phyloP scores from a whole-genome alignment of 2,113 vertebrate species.

The Crotophaga sulcirostris region DNA sequence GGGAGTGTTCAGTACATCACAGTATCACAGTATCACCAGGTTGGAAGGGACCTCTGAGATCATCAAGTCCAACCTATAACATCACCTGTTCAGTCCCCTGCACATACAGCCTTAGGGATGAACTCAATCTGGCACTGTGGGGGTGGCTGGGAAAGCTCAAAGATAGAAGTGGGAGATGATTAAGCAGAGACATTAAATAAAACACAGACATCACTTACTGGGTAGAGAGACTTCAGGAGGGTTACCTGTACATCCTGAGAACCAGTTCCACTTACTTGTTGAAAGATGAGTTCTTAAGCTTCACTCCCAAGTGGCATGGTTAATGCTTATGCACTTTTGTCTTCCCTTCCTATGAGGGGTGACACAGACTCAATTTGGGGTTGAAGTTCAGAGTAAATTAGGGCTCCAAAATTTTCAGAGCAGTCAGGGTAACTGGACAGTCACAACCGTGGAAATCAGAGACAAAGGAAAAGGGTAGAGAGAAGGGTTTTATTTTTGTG shows the following conservation, averaged over 20 bases:
- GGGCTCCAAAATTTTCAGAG: not conserved
- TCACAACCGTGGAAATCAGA: not conserved
- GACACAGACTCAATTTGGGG: not conserved
- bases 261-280: not conserved
- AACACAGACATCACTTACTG: not conserved
- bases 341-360: not conserved
- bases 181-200: not conserved
- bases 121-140: not conserved
- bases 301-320: not conserved
- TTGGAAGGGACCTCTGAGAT: no score
- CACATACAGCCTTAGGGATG: not conserved
- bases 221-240: not conserved
- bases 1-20: not conserved
- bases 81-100: not conserved
- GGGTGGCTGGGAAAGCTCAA: not conserved
- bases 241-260: not conserved
- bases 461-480: not conserved
- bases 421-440: not conserved
- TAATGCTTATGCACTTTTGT: not conserved
- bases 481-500: not conserved
- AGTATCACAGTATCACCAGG: no score
- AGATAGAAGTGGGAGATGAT: not conserved
- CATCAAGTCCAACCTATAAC: no score
- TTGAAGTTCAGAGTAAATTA: not conserved
- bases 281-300: not conserved